A percentile compares a stretch with the other conserved stretches of the same genome.
Conservation (phyloP, 2,888 invertebrate genomes). For the Pristionchus arcanus region DNA sequence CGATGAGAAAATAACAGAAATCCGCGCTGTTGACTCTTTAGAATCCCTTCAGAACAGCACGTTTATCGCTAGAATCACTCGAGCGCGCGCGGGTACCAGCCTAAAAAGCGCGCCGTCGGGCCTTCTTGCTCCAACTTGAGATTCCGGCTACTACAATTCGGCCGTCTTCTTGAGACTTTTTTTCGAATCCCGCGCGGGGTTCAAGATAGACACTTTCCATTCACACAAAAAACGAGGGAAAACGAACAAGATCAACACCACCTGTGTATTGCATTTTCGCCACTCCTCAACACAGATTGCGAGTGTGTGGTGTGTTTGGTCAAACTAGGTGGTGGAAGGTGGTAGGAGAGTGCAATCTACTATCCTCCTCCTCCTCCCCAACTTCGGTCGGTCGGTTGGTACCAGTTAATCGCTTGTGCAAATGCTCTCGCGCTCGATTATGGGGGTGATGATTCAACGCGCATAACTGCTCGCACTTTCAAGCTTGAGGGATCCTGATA, state of each 20-base stretch:
- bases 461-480: not conserved
- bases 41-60: not conserved
- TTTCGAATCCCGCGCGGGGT: not conserved
- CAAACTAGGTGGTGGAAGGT: not conserved
- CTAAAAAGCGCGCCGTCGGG: not conserved
- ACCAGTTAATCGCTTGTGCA: slow-evolving; percentile 49
- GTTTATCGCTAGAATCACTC: not conserved
- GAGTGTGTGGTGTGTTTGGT: slow-evolving; percentile 16
- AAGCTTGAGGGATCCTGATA: not conserved
- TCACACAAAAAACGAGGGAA: not conserved
- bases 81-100: not conserved
- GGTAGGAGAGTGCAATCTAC: slow-evolving; percentile 19
- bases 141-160: not conserved
- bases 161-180: no score
- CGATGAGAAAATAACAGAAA: not conserved
- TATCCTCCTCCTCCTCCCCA: not conserved
- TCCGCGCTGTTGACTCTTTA: not conserved
- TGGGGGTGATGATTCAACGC: slow-evolving; percentile 40
- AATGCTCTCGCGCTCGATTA: slow-evolving; percentile 34
- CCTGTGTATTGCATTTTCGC: not conserved
- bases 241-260: not conserved
- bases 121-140: slow-evolving; percentile 1
- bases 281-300: not conserved
- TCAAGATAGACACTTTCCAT: not conserved
- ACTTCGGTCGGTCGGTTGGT: not conserved